phyloP scores from a whole-genome alignment of 2,113 vertebrate genomes.

The Balaeniceps rex region DNA sequence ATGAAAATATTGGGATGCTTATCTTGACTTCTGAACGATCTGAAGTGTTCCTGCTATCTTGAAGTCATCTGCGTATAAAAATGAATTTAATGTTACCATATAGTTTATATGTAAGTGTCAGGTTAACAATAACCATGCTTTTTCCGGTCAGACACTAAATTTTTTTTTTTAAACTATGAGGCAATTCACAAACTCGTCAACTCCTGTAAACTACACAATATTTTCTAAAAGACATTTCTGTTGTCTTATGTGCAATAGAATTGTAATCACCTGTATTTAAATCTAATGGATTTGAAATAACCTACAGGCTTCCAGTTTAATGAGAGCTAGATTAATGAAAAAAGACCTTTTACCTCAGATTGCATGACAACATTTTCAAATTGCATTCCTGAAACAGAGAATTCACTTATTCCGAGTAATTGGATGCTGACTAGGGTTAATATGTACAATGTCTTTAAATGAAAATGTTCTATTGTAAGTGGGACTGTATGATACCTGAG shows the following conservation, averaged over 20 bases:
- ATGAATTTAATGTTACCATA: background rate
- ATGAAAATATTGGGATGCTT: background rate
- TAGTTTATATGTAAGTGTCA: background rate
- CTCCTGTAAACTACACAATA: conserved; percentile 72
- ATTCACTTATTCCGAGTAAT: conserved; percentile 99
- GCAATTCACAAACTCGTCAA: conserved; percentile 70
- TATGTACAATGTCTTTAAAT: conserved; percentile 99
- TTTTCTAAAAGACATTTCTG: conserved; percentile 80
- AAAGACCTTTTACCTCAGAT: conserved; percentile 86
- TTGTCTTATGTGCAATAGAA: conserved; percentile 78
- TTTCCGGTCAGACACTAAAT: conserved; percentile 24
- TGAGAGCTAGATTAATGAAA: conserved; percentile 91
- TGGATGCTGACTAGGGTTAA: conserved; percentile 99
- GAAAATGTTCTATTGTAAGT: conserved; percentile 99
- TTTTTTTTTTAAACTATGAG: conserved; percentile 71
- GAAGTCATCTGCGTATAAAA: background rate
- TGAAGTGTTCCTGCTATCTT: background rate
- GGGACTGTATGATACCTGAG: conserved; percentile 97
- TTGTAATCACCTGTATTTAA: conserved; percentile 94
- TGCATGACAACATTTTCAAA: conserved; percentile 98
- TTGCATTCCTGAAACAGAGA: conserved; percentile 94
- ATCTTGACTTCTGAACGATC: background rate
- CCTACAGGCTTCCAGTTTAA: conserved; percentile 88
- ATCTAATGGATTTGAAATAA: conserved; percentile 94
- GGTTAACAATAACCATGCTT: background rate